phyloP scores from a whole-genome alignment of 2,888 invertebrate genomes.

The Cryptosula pallasiana region DNA sequence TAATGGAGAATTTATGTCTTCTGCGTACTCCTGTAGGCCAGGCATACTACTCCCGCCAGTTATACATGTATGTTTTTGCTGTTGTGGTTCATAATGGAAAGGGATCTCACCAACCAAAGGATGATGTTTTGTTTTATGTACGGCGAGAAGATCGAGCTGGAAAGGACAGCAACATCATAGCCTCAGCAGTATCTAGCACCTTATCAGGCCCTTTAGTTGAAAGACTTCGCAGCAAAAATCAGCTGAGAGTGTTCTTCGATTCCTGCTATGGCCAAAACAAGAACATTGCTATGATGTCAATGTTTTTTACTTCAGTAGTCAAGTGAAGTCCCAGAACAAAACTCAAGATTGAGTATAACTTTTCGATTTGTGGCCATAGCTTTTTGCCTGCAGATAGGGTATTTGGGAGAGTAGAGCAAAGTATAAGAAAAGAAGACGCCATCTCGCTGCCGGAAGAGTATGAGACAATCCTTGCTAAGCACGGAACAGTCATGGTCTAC shows the following conservation, averaged over 20 bases:
- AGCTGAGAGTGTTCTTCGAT: background rate
- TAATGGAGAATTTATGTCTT: background rate
- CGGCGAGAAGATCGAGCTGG: constrained; percentile 7
- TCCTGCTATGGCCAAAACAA: constrained; percentile 17
- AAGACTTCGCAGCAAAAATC: background rate
- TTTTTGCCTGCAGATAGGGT: background rate
- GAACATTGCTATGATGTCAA: constrained; percentile 2
- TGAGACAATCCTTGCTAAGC: background rate
- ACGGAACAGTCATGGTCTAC: background rate
- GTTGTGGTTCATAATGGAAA: constrained; percentile 6
- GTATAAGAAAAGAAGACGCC: background rate
- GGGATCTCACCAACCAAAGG: background rate
- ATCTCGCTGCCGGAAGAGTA: background rate
- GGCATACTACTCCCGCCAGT: background rate
- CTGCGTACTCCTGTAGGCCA: background rate
- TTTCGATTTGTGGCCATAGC: background rate
- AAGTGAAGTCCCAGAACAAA: background rate
- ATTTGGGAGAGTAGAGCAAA: constrained; percentile 1
- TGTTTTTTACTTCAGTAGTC: background rate
- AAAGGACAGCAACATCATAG: background rate
- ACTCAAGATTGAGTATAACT: background rate
- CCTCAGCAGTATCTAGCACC: background rate
- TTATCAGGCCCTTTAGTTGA: background rate
- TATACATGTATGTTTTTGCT: constrained; percentile 12
- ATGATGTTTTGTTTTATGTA: background rate